Evolutionary conservation across 2,113 vertebrate genomes (phyloP).

Genomic region (Chaetorhynchus papuensis): DNA sequence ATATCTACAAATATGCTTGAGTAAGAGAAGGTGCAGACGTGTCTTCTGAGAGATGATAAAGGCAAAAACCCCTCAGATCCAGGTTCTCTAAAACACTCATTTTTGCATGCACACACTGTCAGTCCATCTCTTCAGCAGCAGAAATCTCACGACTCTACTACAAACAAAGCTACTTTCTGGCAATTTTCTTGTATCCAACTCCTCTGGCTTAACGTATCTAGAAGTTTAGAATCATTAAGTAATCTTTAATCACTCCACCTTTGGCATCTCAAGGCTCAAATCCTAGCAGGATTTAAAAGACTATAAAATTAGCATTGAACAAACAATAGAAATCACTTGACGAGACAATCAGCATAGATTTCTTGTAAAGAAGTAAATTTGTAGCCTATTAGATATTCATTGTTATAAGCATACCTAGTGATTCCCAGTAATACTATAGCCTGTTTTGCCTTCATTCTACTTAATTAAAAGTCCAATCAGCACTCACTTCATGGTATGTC

Average conservation of each 20-base stretch:
- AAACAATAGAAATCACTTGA: conserved; percentile 15
- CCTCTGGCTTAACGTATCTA: background rate
- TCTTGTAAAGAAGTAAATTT: conserved; percentile 37
- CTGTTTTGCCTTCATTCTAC: conserved; percentile 14
- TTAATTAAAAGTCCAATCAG: background rate
- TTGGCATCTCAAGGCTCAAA: background rate
- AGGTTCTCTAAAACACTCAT: background rate
- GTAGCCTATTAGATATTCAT: conserved; percentile 7
- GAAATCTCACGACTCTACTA: background rate
- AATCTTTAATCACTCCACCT: conserved; percentile 16
- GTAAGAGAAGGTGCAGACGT: background rate
- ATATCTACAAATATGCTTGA: background rate
- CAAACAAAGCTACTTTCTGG: background rate
- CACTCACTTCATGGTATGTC: rapidly evolving
- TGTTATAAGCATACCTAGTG: conserved; percentile 4
- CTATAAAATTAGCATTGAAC: conserved; percentile 10
- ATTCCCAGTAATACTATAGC: background rate
- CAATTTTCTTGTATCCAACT: background rate
- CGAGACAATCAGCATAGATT: conserved; percentile 12
- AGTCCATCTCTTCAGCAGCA: background rate
- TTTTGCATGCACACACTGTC: rapidly evolving
- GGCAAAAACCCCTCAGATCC: background rate
- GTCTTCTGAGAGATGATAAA: background rate
- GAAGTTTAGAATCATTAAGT: background rate
- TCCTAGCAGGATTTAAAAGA: conserved; percentile 7